Evolutionary conservation across 2,888 invertebrate species (phyloP).

Genomic region (Heteropelma amictum): DNA sequence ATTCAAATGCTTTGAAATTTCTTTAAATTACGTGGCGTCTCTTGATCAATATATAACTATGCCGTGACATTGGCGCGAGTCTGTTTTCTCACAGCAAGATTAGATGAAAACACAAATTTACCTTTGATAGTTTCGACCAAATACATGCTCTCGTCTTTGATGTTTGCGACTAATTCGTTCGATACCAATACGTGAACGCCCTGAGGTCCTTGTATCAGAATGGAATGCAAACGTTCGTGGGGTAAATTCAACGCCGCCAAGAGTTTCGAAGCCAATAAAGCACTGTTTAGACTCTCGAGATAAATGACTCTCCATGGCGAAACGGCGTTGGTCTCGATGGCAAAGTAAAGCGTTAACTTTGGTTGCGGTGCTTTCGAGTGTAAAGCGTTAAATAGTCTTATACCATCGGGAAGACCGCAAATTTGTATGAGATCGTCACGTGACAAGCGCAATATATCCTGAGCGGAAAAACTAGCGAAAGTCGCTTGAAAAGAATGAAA

Average conservation of each 20-base stretch:
- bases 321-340: slow-evolving; percentile 81
- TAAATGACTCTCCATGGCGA: slow-evolving; percentile 90
- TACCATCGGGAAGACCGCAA: slow-evolving; percentile 96
- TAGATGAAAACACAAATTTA: slow-evolving; percentile 58
- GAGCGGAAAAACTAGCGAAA: slow-evolving; percentile 92
- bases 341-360: slow-evolving; percentile 90
- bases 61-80: not conserved
- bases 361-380: slow-evolving; percentile 88
- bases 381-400: slow-evolving; percentile 93
- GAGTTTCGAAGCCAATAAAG: slow-evolving; percentile 72
- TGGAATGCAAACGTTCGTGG: slow-evolving; percentile 73
- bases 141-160: slow-evolving; percentile 89
- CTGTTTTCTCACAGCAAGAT: not conserved
- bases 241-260: slow-evolving; percentile 71
- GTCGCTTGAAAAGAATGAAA: slow-evolving; percentile 87
- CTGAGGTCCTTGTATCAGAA: slow-evolving; percentile 90
- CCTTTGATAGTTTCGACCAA: slow-evolving; percentile 81
- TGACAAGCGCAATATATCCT: slow-evolving; percentile 92
- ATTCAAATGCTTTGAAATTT: too few species aligned
- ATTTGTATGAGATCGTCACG: slow-evolving; percentile 96
- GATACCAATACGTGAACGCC: slow-evolving; percentile 91
- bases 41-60: not conserved
- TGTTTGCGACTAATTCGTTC: slow-evolving; percentile 90
- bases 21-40: not conserved
- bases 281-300: slow-evolving; percentile 78